Evolutionary conservation across 2,797 vertebrate species (phyloP).

Genomic region (Xenops minutus): DNA sequence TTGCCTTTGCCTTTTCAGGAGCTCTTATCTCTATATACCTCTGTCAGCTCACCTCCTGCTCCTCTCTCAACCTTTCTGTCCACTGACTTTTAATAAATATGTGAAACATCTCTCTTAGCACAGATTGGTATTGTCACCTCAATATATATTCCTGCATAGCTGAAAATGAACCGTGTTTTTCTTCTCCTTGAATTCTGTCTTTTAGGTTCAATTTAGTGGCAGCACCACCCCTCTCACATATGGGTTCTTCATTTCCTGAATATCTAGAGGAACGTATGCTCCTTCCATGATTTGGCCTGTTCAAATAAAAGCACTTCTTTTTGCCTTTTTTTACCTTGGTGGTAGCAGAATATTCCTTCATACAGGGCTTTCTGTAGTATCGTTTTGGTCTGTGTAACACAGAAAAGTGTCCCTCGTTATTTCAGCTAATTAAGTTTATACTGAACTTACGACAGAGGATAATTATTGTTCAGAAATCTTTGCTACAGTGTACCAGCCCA

Average conservation of each 20-base stretch:
- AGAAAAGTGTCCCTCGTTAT: neutral
- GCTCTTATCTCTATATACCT: constrained; percentile 22
- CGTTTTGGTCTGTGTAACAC: neutral
- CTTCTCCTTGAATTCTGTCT: constrained; percentile 6
- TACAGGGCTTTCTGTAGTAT: neutral
- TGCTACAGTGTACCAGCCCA: neutral
- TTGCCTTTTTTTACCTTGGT: neutral
- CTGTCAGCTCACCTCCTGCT: constrained; percentile 38
- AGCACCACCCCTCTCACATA: neutral
- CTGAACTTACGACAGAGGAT: neutral
- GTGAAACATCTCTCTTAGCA: constrained; percentile 60
- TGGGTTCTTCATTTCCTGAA: constrained; percentile 14
- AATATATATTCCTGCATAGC: constrained; percentile 29
- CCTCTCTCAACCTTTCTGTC: constrained; percentile 49
- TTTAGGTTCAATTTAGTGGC: constrained; percentile 15
- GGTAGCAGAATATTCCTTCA: neutral
- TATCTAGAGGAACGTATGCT: neutral
- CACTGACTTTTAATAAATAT: constrained; percentile 57
- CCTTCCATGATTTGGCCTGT: neutral
- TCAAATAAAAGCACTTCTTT: neutral
- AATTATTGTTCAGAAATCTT: neutral
- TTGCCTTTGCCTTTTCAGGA: constrained; percentile 8
- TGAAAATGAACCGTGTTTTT: constrained; percentile 15
- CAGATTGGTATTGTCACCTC: constrained; percentile 47
- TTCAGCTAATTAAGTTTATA: neutral